These are phyloP conservation scores for Cryptoprocta ferox DNA, from an alignment of 2,797 vertebrate species.

Conservation along the genomic window DNA sequence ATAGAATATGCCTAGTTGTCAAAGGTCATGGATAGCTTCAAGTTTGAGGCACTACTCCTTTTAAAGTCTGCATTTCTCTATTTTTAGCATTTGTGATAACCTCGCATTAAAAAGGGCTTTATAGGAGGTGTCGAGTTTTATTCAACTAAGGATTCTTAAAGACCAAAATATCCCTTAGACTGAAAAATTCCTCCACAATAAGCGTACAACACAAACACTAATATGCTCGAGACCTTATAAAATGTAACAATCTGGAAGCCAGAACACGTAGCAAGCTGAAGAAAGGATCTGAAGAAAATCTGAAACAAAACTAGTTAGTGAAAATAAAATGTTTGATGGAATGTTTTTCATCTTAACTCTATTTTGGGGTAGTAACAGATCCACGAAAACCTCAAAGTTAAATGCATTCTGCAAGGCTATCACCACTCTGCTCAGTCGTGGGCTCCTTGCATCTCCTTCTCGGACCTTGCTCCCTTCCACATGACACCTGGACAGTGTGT, in stretches of 20 bases:
- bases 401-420: not conserved
- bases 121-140: not conserved
- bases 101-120: not conserved
- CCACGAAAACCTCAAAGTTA: not conserved
- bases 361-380: not conserved
- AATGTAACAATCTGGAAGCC: not conserved
- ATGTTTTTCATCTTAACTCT: not conserved
- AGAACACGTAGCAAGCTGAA: not conserved
- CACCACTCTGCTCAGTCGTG: not conserved
- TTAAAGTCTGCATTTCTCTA: not conserved
- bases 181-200: not conserved
- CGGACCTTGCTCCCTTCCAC: not conserved
- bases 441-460: not conserved
- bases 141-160: not conserved
- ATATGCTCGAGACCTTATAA: not conserved
- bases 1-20: not conserved
- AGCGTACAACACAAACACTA: not conserved
- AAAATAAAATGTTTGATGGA: not conserved
- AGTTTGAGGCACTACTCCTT: not conserved
- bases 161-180: not conserved
- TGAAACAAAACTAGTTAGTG: not conserved
- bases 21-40: not conserved
- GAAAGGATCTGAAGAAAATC: not conserved
- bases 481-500: rapidly evolving
- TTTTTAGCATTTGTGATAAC: not conserved